Conservation (phyloP, 2,797 vertebrate species). For the Sebastes steindachneri region DNA sequence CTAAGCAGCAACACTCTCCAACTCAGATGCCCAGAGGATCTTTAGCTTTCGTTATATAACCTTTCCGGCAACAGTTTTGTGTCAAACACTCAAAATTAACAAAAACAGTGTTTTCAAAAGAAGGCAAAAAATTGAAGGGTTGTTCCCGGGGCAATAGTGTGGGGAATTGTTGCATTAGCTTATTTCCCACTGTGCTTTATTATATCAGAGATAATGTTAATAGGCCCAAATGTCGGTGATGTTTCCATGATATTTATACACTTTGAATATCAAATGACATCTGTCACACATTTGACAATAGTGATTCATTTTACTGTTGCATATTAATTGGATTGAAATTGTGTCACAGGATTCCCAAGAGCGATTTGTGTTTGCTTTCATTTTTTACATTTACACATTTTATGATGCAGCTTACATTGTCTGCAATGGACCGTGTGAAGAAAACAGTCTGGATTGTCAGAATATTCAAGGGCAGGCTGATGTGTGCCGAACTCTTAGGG, state of each 20-base stretch:
- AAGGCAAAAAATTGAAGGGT: background rate
- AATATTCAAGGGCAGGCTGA: background rate
- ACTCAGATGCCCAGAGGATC: background rate
- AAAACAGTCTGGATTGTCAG: background rate
- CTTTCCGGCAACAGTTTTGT: background rate
- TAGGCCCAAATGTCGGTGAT: conserved; percentile 5
- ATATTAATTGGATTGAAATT: conserved; percentile 14
- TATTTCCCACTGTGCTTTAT: conserved; percentile 13
- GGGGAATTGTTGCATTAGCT: background rate
- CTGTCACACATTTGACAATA: conserved; percentile 13
- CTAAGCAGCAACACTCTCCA: background rate
- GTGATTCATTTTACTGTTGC: conserved; percentile 24
- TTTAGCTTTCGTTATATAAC: background rate
- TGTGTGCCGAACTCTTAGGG: background rate
- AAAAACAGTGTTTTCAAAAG: background rate
- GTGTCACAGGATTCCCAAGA: conserved; percentile 5
- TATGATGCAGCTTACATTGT: background rate
- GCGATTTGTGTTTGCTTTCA: background rate
- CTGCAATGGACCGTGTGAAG: background rate
- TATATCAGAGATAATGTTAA: conserved; percentile 10
- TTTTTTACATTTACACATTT: background rate
- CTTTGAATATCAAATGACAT: conserved; percentile 32
- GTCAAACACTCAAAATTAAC: background rate
- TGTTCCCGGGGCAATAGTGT: background rate
- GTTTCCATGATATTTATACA: background rate